Conservation (phyloP, 2,113 vertebrate species). For the Oenanthe oenanthe region DNA sequence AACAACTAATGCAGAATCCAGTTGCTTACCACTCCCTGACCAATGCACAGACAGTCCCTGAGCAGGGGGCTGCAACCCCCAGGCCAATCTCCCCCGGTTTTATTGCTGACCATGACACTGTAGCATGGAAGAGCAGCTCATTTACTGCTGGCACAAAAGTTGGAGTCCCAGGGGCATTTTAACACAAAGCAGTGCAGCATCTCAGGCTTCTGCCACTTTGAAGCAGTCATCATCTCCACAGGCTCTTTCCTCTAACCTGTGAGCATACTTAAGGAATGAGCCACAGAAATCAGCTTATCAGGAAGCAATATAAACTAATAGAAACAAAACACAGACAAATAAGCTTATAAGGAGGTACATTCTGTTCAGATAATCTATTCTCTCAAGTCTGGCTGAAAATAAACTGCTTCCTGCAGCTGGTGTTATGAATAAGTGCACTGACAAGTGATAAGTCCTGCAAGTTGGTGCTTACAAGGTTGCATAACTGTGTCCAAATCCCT, state of each 20-base stretch:
- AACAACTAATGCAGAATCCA: background rate
- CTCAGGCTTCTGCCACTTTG: background rate
- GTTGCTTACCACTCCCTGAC: background rate
- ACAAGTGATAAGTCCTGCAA: background rate
- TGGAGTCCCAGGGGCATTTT: background rate
- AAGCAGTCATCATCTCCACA: background rate
- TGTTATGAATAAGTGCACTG: background rate
- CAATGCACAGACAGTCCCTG: background rate
- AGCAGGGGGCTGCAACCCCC: background rate
- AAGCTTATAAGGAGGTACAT: background rate
- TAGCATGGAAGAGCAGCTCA: background rate
- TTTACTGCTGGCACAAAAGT: background rate
- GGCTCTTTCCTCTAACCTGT: background rate
- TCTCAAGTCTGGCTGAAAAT: background rate
- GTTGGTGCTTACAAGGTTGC: background rate
- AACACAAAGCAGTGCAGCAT: background rate
- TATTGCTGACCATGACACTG: accelerated
- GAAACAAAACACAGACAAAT: background rate
- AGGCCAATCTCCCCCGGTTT: background rate
- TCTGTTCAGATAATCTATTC: background rate
- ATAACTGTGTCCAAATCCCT: background rate
- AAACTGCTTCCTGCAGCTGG: background rate
- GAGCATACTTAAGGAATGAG: background rate
- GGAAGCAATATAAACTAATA: background rate
- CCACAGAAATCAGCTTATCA: background rate